Conservation (phyloP, 2,888 invertebrate species). For the Resseliella maxima region DNA sequence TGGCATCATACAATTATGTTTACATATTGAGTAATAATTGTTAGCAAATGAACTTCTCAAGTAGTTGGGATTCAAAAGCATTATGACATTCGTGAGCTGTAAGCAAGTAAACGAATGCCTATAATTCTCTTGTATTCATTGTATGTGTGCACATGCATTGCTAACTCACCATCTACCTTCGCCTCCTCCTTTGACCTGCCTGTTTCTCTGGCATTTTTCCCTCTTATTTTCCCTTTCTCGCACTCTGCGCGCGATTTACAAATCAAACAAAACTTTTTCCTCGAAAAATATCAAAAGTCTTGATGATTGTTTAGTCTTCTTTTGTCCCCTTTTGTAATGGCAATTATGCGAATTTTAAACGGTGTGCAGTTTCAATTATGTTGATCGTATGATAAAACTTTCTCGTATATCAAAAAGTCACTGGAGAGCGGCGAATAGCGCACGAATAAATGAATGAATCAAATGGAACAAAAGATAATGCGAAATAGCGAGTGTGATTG, state of each 20-base stretch:
- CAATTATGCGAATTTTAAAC: constrained; percentile 42
- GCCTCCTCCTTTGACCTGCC: no score
- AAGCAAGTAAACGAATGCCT: no score
- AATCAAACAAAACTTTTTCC: not conserved
- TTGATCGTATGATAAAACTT: constrained; percentile 7
- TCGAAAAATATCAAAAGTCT: not conserved
- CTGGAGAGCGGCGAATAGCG: not conserved
- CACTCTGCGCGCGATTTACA: not conserved
- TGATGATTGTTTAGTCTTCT: not conserved
- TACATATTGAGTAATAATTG: constrained; percentile 35
- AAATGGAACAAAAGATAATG: not conserved
- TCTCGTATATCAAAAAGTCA: constrained; percentile 6
- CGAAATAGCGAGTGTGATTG: no score
- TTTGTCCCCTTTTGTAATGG: not conserved
- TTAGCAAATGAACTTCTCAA: not conserved
- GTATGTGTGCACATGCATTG: not conserved
- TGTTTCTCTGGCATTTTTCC: no score
- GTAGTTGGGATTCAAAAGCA: not conserved
- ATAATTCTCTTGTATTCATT: no score
- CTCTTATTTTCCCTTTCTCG: no score
- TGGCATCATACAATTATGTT: not conserved
- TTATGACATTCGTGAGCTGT: not conserved
- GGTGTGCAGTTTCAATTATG: constrained; percentile 37
- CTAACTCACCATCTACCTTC: no score
- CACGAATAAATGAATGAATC: not conserved